These are phyloP conservation scores for Micrasema longulum DNA, from an alignment of 1,140 invertebrate species.

Conservation along the genomic window DNA sequence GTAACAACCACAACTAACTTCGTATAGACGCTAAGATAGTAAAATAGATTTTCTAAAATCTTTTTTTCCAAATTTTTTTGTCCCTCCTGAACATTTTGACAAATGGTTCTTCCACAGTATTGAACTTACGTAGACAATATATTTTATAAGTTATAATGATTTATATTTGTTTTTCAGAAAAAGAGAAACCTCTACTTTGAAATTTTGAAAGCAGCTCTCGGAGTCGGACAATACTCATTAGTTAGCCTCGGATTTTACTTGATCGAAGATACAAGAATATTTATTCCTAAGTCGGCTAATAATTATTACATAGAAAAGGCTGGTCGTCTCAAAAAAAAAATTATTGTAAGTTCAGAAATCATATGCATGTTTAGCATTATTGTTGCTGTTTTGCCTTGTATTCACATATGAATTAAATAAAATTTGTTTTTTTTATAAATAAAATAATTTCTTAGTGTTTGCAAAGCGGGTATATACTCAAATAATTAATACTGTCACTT, in stretches of 20 bases:
- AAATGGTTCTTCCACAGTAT: no score
- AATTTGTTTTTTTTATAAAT: no score
- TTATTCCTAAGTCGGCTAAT: slow-evolving; percentile 58
- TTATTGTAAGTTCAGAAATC: slow-evolving; percentile 61
- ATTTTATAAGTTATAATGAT: slow-evolving; percentile 2
- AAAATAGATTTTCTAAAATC: not conserved
- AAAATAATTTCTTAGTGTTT: no score
- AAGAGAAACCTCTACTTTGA: slow-evolving; percentile 62
- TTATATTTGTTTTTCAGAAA: slow-evolving; percentile 57
- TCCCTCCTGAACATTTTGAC: no score
- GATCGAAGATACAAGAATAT: slow-evolving; percentile 59
- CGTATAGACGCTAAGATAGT: slow-evolving; percentile 58
- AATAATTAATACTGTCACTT: no score
- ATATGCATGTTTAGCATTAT: no score
- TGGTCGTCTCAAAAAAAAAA: slow-evolving; percentile 57
- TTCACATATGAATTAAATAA: no score
- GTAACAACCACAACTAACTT: no score
- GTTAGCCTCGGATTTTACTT: slow-evolving; percentile 61
- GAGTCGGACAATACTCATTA: slow-evolving; percentile 62
- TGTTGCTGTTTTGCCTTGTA: no score
- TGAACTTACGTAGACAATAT: no score
- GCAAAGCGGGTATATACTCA: no score
- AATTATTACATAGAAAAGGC: slow-evolving; percentile 58
- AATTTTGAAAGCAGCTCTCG: slow-evolving; percentile 61
- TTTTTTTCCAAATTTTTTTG: not conserved